phyloP scores from a whole-genome alignment of 2,888 invertebrate genomes.

The Cheilosia vulpina region DNA sequence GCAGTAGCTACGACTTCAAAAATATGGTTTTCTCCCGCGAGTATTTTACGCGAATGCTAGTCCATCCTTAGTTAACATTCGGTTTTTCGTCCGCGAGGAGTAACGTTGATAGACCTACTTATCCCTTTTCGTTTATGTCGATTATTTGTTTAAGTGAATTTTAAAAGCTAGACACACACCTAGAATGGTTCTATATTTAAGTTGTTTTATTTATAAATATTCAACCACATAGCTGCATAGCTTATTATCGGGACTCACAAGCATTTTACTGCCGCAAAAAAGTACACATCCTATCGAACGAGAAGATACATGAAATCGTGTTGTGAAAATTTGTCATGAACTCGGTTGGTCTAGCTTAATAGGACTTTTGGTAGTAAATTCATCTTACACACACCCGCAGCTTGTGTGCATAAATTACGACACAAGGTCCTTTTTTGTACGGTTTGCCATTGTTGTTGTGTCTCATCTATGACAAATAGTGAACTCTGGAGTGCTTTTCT shows the following conservation, averaged over 20 bases:
- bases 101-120: conserved; percentile 6
- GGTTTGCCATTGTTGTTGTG: conserved; percentile 63
- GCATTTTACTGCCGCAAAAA: conserved; percentile 2
- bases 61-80: conserved; percentile 65
- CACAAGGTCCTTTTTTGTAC: conserved; percentile 52
- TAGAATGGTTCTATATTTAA: conserved; percentile 7
- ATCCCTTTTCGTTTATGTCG: conserved; percentile 10
- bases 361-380: conserved; percentile 56
- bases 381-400: conserved; percentile 58
- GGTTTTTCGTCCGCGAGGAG: conserved; percentile 44
- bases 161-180: conserved; percentile 17
- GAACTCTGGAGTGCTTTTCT: conserved; percentile 65
- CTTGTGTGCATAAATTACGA: conserved; percentile 66
- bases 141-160: conserved; percentile 43
- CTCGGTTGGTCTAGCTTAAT: conserved; percentile 24
- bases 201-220: conserved; percentile 27
- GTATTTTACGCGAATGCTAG: conserved; percentile 36
- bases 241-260: not conserved
- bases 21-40: conserved; percentile 39
- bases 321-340: conserved; percentile 18
- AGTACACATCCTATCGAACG: not conserved
- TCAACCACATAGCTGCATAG: not conserved
- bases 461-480: conserved; percentile 66
- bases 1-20: conserved; percentile 13
- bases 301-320: not conserved